Evolutionary conservation across 2,113 vertebrate species (phyloP).

Genomic region (Trochalopteron elliotii): DNA sequence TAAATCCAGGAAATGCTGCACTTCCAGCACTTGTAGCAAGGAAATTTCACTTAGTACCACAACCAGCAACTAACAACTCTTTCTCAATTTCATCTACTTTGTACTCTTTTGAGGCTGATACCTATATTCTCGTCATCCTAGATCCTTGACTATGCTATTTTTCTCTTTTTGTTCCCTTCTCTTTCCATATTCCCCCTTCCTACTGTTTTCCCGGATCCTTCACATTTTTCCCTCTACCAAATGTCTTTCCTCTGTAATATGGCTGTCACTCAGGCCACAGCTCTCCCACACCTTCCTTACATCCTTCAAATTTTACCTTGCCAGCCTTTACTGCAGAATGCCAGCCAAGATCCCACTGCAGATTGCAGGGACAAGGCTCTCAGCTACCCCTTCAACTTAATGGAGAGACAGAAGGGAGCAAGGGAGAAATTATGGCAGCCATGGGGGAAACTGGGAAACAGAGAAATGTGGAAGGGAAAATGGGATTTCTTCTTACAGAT

Average conservation of each 20-base stretch:
- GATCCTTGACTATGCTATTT: neutral
- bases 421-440: neutral
- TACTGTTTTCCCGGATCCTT: neutral
- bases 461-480: neutral
- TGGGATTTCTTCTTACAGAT: neutral
- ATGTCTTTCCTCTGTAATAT: neutral
- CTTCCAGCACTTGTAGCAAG: neutral
- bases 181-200: neutral
- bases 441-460: neutral
- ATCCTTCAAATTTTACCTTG: neutral
- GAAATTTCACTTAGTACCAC: neutral
- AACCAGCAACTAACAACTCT: neutral
- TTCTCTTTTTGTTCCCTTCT: neutral
- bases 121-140: neutral
- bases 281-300: neutral
- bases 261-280: neutral
- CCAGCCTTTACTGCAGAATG: neutral
- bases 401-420: rapidly evolving
- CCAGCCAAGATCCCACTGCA: neutral
- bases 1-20: neutral
- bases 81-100: neutral
- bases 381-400: neutral
- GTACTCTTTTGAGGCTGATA: neutral
- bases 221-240: neutral
- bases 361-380: neutral